phyloP scores from a whole-genome alignment of 2,888 invertebrate species.

The Drosophila borealis region DNA sequence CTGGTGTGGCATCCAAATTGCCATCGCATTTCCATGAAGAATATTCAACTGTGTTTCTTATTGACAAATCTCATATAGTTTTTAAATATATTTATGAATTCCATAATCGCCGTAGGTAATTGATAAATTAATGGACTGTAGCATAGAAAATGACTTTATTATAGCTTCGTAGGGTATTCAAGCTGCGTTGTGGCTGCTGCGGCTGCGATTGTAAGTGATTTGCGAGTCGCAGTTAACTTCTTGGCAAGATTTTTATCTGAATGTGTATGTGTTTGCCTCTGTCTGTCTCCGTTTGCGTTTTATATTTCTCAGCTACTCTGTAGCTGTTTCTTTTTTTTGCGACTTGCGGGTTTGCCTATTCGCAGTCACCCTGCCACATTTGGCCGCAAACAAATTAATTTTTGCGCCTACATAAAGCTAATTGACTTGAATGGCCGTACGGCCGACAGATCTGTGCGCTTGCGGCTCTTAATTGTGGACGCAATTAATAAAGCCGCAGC shows the following conservation, averaged over 20 bases:
- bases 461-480: constrained; percentile 52
- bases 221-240: constrained; percentile 44
- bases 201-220: constrained; percentile 29
- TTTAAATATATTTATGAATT: no score
- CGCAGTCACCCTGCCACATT: constrained; percentile 62
- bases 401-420: constrained; percentile 77
- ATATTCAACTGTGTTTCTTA: no score
- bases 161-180: constrained; percentile 26
- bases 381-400: constrained; percentile 77
- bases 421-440: constrained; percentile 65
- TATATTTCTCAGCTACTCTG: constrained; percentile 11
- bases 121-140: constrained; percentile 6
- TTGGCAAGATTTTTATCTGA: constrained; percentile 8
- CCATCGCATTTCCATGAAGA: no score
- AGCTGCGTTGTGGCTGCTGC: constrained; percentile 2
- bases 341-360: constrained; percentile 40
- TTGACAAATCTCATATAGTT: no score
- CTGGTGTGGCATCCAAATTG: no score
- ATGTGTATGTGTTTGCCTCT: constrained; percentile 1
- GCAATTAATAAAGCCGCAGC: constrained; percentile 55
- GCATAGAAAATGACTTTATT: neutral
- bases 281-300: constrained; percentile 7
- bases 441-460: constrained; percentile 14
- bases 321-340: constrained; percentile 5
- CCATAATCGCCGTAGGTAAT: constrained; percentile 2